Conservation (phyloP, 2,797 vertebrate genomes). For the Crocodylus rhombifer region DNA sequence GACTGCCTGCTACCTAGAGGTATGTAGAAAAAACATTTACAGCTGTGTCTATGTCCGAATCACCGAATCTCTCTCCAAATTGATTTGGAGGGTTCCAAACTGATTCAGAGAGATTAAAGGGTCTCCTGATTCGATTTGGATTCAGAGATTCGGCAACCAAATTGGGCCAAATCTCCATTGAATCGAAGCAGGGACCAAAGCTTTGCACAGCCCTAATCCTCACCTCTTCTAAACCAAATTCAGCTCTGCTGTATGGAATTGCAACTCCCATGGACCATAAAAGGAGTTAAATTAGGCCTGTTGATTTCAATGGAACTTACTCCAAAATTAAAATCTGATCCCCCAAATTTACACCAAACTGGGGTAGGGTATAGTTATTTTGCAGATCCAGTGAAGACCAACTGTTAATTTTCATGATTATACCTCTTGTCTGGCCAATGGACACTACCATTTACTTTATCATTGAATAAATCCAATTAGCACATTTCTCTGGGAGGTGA, state of each 20-base stretch:
- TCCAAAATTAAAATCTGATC: background rate
- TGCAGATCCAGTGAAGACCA: background rate
- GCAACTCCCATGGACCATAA: background rate
- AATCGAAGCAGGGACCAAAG: no score
- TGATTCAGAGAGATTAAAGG: no score
- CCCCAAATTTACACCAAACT: background rate
- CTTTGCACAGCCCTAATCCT: background rate
- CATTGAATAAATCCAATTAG: background rate
- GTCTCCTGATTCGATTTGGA: no score
- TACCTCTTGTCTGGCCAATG: background rate
- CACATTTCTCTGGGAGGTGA: slow-evolving; percentile 6
- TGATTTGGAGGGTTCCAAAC: no score
- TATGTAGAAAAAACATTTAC: no score
- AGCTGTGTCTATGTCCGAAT: no score
- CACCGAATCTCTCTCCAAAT: no score
- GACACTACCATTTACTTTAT: background rate
- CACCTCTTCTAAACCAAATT: background rate
- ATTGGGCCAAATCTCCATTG: no score
- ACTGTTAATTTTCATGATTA: background rate
- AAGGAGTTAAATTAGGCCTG: background rate
- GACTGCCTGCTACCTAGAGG: no score
- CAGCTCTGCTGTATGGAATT: background rate
- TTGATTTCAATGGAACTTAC: background rate
- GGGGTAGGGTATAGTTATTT: background rate
- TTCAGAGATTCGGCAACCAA: no score